These are phyloP conservation scores for Pelodytes ibericus DNA, from an alignment of 2,797 vertebrate species.

Conservation along the genomic window DNA sequence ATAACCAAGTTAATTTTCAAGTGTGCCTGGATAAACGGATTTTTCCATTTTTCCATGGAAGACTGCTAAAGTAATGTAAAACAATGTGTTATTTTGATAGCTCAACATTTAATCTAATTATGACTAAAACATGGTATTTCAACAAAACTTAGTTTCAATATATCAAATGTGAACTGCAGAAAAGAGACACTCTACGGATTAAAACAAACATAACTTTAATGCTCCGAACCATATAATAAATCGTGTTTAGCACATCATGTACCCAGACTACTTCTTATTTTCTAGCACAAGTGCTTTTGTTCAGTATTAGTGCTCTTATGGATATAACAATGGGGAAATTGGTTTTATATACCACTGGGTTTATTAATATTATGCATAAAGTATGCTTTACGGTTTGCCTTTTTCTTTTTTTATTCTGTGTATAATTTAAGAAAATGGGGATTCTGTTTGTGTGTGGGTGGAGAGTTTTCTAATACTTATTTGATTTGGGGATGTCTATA, in stretches of 20 bases:
- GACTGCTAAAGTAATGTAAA: no score
- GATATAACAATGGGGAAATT: background rate
- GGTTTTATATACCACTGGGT: background rate
- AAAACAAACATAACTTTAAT: background rate
- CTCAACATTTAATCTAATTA: no score
- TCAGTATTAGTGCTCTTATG: constrained; percentile 8
- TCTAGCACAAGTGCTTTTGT: background rate
- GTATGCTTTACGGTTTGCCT: background rate
- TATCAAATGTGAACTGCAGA: no score
- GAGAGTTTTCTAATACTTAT: background rate
- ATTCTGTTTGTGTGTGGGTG: no score
- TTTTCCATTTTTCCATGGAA: no score
- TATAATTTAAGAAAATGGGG: background rate
- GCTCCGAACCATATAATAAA: background rate
- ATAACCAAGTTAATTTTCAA: no score
- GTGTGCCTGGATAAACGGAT: no score
- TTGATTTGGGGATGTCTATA: background rate
- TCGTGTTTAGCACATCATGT: background rate
- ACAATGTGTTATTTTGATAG: no score
- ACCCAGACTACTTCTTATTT: background rate
- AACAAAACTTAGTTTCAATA: no score
- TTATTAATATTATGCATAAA: background rate
- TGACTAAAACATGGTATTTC: no score
- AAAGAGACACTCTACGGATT: no score
- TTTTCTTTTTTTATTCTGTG: background rate